A percentile compares a stretch with the other conserved stretches of the same genome.
These are phyloP conservation scores for Lampris incognitus DNA, from an alignment of 2,113 vertebrate species.

Conservation along the genomic window DNA sequence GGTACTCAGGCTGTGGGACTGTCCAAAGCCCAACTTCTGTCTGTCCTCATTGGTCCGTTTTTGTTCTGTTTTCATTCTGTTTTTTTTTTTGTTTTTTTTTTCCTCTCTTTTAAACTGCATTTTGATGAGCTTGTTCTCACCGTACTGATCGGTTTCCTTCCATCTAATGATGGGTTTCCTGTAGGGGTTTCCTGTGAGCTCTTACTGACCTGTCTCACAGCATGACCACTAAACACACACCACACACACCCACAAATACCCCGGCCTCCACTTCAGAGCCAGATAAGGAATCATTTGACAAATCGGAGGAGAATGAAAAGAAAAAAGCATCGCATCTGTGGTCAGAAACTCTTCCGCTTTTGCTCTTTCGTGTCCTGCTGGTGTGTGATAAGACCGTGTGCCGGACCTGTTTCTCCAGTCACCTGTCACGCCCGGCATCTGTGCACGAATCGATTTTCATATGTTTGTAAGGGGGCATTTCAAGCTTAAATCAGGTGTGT, in stretches of 20 bases:
- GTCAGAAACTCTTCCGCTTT: no score
- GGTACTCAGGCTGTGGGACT: slow-evolving; percentile 45
- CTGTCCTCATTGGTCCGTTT: slow-evolving; percentile 63
- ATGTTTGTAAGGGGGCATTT: no score
- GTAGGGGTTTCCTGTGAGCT: background rate
- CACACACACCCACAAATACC: slow-evolving; percentile 10
- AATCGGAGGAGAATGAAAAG: no score
- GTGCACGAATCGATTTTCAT: no score
- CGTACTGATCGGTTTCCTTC: slow-evolving; percentile 32
- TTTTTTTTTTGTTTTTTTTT: slow-evolving; percentile 22
- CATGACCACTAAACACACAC: background rate
- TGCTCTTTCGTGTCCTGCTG: no score
- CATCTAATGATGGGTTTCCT: slow-evolving; percentile 24
- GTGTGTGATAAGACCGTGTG: no score
- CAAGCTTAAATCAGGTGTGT: no score
- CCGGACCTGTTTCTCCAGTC: no score
- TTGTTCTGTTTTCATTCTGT: slow-evolving; percentile 49
- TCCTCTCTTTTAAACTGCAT: slow-evolving; percentile 25
- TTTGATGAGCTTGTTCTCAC: slow-evolving; percentile 31
- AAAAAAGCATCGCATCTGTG: no score
- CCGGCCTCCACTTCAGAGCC: background rate
- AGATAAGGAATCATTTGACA: no score
- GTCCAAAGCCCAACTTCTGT: slow-evolving; percentile 25
- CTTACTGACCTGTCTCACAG: slow-evolving; percentile 21
- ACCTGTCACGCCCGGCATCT: no score